Conservation (phyloP, 2,113 vertebrate genomes). For the Leuciscus idus region DNA sequence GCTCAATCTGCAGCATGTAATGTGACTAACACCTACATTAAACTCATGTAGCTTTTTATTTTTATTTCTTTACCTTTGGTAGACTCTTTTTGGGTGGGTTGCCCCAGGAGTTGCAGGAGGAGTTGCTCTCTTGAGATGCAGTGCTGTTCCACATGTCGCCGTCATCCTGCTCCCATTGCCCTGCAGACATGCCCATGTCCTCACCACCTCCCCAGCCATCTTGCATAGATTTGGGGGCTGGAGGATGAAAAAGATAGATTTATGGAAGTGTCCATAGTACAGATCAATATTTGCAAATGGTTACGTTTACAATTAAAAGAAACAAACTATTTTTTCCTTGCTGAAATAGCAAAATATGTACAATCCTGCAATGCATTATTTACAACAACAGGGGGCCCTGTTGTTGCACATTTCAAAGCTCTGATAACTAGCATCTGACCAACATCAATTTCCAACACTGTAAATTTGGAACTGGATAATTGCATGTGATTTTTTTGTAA, state of each 20-base stretch:
- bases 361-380: neutral
- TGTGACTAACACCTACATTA: neutral
- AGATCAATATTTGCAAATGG: neutral
- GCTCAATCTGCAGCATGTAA: neutral
- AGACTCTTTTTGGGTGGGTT: constrained; percentile 88
- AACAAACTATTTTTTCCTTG: neutral
- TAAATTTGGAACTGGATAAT: neutral
- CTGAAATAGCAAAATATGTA: neutral
- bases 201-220: constrained; percentile 95
- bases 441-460: neutral
- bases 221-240: constrained; percentile 99
- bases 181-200: constrained; percentile 82
- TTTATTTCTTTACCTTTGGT: constrained; percentile 80
- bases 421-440: neutral
- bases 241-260: constrained; percentile 44
- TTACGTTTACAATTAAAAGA: neutral
- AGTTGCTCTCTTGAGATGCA: constrained; percentile 91
- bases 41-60: neutral
- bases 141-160: constrained; percentile 92
- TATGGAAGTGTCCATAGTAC: neutral
- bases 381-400: constrained; percentile 27
- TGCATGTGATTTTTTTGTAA: neutral
- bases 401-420: constrained; percentile 12
- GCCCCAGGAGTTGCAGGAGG: constrained; percentile 93
- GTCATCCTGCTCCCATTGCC: constrained; percentile 94